phyloP scores from a whole-genome alignment of 2,113 vertebrate genomes.

The Herpetotheres cachinnans region DNA sequence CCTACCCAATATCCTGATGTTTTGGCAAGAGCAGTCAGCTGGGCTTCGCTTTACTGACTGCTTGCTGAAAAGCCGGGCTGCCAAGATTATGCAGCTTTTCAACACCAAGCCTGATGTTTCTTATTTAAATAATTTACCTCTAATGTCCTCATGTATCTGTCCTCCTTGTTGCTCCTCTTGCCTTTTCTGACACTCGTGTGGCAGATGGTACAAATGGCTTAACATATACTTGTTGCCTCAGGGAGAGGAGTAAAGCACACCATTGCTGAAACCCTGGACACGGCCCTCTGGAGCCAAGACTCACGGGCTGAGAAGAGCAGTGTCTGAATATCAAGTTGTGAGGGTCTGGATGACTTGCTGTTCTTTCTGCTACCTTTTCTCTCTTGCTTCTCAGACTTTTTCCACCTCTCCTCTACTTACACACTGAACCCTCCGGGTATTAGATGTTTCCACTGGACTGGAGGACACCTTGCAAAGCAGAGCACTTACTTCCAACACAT shows the following conservation, averaged over 20 bases:
- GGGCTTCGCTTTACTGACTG: neutral
- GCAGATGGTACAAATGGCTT: neutral
- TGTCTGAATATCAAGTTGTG: neutral
- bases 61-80: neutral
- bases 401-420: neutral
- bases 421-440: neutral
- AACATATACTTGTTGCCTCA: neutral
- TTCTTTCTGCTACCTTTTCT: neutral
- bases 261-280: neutral
- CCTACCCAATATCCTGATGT: neutral
- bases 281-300: accelerated
- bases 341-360: neutral
- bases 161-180: neutral
- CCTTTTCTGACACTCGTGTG: neutral
- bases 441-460: neutral
- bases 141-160: neutral
- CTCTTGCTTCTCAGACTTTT: neutral
- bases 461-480: neutral
- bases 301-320: accelerated
- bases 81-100: neutral
- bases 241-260: neutral
- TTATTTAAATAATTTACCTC: neutral
- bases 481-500: neutral
- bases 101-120: neutral
- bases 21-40: neutral